phyloP scores from a whole-genome alignment of 37 sponge, comb jelly and placozoan genomes.

The Geodia barretti region DNA sequence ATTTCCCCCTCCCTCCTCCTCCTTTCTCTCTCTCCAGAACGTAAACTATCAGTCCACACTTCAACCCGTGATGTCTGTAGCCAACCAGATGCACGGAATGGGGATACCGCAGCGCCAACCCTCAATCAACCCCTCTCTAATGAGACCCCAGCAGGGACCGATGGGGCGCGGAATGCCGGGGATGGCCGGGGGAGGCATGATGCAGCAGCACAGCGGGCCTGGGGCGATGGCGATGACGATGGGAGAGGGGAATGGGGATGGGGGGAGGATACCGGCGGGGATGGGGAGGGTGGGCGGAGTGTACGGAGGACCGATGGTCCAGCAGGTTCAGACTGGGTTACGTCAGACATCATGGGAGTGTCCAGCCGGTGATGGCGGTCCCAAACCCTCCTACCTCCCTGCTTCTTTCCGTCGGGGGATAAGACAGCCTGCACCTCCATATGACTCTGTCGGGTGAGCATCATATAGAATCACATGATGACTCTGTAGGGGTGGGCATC shows the following conservation, averaged over 20 bases:
- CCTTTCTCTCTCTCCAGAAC: conserved; percentile 9
- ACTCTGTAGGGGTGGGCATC: neutral
- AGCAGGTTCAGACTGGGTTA: neutral
- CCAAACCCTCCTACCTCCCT: conserved; percentile 47
- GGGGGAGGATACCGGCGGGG: neutral
- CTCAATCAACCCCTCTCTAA: conserved; percentile 6
- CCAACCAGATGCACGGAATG: neutral
- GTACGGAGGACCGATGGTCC: neutral
- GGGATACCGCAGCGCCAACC: neutral
- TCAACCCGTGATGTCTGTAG: too few relatives aligned
- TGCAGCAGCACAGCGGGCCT: too few relatives aligned
- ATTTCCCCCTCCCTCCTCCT: neutral
- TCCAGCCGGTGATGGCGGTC: conserved; percentile 37
- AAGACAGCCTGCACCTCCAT: neutral
- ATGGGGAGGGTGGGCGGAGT: neutral
- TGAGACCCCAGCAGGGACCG: neutral
- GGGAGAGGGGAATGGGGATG: neutral
- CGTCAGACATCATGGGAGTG: neutral
- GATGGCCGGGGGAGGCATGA: neutral
- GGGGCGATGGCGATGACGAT: neutral
- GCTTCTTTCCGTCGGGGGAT: neutral
- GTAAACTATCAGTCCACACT: neutral
- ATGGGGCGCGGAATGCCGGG: conserved; percentile 11
- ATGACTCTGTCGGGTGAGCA: too few relatives aligned
- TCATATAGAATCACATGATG: neutral